Base-by-base conservation (phyloP, 2,888 invertebrate genomes). In the Pseudeuparius sepicola region DNA sequence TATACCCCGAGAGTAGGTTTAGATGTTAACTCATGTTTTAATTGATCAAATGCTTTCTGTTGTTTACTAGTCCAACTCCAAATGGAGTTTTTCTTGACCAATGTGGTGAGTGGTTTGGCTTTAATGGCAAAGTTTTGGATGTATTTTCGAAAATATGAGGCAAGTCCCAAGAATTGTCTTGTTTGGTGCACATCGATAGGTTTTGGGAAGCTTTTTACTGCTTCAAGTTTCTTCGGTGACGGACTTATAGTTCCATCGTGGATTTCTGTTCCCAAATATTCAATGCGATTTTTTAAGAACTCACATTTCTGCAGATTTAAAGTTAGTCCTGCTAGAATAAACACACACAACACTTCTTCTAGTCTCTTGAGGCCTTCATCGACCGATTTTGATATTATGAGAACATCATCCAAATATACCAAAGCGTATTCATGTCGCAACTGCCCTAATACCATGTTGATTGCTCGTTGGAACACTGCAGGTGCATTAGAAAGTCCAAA, bases 121-220 rank as follows among this genome's bases (percentile, higher is more conserved):
- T 37, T 40, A 6, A 23, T 18, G 9, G 40, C 44, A 33, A 45
- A 48, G 15, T 36, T 24, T 28, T 42, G 37, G 6, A 48, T 41
- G 14, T 45, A 50, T 29, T 43, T 37, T 12, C 48, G 39, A 28
- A 51, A 52, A 28, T 45, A 46, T 2, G 37, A 36, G 4, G 40
- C 31, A 11, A 49, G 30, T 6, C 46, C 46, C 9, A 49, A 5
- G 39, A 49, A 48, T 25, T 43, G 39, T 27, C 31, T 31, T 39
- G 31, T 20, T 6, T 38, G 27, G 23, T 39, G 44, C 2, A 37
- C 31, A 36, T 35, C 37, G 16, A 16, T 30, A 3, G 56, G 54
- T 5, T 23, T 28, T 9, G 46, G 46, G 28, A 49, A 52, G 11
- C 50, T 27, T 14, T 29, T 7, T 0, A 57, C 45, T 3, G 50